Evolutionary conservation across 2,113 vertebrate species (phyloP).

Genomic region (Lagopus muta): DNA sequence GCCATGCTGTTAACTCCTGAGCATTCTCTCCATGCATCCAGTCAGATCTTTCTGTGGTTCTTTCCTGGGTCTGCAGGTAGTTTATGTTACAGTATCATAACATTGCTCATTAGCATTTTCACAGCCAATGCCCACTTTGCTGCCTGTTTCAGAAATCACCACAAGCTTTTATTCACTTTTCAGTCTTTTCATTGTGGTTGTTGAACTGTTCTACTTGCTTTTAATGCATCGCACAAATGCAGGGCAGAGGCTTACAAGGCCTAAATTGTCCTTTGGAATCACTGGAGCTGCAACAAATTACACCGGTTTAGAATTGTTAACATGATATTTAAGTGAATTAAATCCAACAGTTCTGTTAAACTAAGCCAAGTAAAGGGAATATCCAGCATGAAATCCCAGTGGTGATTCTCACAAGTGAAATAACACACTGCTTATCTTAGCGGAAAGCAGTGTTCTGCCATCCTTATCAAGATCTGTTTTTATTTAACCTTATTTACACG

Average conservation of each 20-base stretch:
- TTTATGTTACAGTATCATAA: neutral
- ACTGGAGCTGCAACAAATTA: neutral
- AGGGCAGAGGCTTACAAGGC: neutral
- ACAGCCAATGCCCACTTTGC: neutral
- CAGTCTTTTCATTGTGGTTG: neutral
- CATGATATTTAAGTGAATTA: conserved; percentile 23
- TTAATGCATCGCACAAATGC: neutral
- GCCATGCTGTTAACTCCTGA: neutral
- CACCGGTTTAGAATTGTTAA: neutral
- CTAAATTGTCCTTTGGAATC: neutral
- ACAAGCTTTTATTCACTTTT: neutral
- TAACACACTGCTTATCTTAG: conserved; percentile 43
- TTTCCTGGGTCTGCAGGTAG: neutral
- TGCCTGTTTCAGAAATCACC: neutral
- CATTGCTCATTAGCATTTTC: neutral
- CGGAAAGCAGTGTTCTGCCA: conserved; percentile 30
- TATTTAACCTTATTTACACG: conserved; percentile 46
- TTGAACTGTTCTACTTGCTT: neutral
- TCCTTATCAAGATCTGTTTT: conserved; percentile 46
- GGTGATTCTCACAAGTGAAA: conserved; percentile 10
- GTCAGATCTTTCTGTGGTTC: neutral
- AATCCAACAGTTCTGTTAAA: neutral
- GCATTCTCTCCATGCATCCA: neutral
- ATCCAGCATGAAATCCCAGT: conserved; percentile 5
- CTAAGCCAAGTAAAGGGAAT: conserved; percentile 1